These are phyloP conservation scores for Sarcophaga variegata DNA, from an alignment of 2,888 invertebrate species.

Conservation along the genomic window DNA sequence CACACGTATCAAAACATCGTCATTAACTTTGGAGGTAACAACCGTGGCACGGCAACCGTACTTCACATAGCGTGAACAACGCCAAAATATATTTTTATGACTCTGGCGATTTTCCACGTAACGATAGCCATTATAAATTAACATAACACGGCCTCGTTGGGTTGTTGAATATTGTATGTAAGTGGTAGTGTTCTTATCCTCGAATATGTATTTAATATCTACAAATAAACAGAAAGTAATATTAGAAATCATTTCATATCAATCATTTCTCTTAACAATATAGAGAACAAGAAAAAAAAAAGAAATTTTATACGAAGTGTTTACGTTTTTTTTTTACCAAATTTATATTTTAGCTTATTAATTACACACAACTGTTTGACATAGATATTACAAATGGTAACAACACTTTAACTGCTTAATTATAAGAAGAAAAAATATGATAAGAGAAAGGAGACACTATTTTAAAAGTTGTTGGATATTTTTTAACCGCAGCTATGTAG, in stretches of 20 bases:
- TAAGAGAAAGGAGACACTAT: constrained; percentile 5
- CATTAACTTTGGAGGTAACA: constrained; percentile 80
- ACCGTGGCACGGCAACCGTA: constrained; percentile 81
- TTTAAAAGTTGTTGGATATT: constrained; percentile 51
- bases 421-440: not conserved
- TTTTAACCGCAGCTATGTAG: constrained; percentile 52
- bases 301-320: not conserved
- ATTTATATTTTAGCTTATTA: constrained; percentile 5
- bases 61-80: constrained; percentile 81
- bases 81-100: constrained; percentile 81
- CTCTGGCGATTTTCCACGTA: constrained; percentile 82
- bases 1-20: constrained; percentile 78
- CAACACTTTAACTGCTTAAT: not conserved
- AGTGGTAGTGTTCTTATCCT: constrained; percentile 77
- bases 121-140: constrained; percentile 81
- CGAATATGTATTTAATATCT: constrained; percentile 77
- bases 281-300: no score
- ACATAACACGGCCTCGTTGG: constrained; percentile 81
- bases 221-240: constrained; percentile 58
- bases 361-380: not conserved
- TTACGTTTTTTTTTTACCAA: not conserved
- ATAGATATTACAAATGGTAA: constrained; percentile 8
- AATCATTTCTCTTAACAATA: no score
- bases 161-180: constrained; percentile 81
- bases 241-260: not conserved